Conservation (phyloP, 2,888 invertebrate species). For the Macaria liturata region DNA sequence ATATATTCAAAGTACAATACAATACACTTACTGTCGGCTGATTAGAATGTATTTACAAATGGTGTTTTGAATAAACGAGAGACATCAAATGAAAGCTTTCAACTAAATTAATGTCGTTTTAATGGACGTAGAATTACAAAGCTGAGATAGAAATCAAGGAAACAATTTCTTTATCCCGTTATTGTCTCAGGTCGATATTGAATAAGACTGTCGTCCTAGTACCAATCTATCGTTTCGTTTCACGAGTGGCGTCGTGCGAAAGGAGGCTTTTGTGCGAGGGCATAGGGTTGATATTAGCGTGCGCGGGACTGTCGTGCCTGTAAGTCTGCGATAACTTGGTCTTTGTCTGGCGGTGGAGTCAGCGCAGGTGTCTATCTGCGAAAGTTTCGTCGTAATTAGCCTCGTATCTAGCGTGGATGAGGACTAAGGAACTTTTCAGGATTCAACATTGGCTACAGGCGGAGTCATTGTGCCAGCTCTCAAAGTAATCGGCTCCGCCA, state of each 20-base stretch:
- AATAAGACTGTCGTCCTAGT: conserved; percentile 60
- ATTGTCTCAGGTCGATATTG: conserved; percentile 64
- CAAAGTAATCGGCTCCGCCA: conserved; percentile 79
- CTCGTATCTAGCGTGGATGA: conserved; percentile 75
- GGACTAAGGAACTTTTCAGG: conserved; percentile 77
- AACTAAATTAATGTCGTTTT: conserved; percentile 44
- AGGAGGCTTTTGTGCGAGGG: conserved; percentile 44
- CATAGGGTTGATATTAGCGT: conserved; percentile 57
- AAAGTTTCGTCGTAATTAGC: conserved; percentile 81
- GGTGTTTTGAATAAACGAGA: conserved; percentile 27
- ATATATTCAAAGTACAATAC: conserved; percentile 37
- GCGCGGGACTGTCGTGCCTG: conserved; percentile 55
- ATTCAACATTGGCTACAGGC: conserved; percentile 76
- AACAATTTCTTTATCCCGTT: conserved; percentile 55
- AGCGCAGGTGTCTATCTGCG: conserved; percentile 82
- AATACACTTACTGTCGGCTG: conserved; percentile 36
- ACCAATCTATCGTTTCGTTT: conserved; percentile 56
- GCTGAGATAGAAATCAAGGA: conserved; percentile 48
- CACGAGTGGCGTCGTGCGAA: conserved; percentile 41
- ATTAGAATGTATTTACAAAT: conserved; percentile 33
- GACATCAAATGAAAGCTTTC: conserved; percentile 39
- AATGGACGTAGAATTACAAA: conserved; percentile 47
- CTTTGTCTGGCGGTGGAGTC: conserved; percentile 77
- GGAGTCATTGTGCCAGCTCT: conserved; percentile 76
- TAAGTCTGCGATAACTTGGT: conserved; percentile 77